These are phyloP conservation scores for Dryobota labecula DNA, from an alignment of 2,888 invertebrate species.

Conservation along the genomic window DNA sequence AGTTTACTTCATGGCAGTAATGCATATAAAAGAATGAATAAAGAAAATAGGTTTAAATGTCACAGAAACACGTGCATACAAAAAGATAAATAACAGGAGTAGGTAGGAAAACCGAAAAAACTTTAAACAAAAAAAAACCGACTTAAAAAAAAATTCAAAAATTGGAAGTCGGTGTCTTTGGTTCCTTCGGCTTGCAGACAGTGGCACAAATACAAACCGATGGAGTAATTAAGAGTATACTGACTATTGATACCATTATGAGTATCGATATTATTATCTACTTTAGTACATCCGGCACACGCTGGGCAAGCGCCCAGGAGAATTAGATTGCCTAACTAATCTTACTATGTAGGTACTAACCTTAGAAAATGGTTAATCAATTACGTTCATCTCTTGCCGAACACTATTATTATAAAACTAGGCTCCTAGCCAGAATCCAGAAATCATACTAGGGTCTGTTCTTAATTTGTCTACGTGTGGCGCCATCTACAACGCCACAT, in stretches of 20 bases:
- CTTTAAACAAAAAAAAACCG: too few species aligned
- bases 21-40: too few species aligned
- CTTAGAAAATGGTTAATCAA: conserved; percentile 32
- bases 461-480: not conserved
- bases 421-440: conserved; percentile 13
- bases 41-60: too few species aligned
- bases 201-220: not conserved
- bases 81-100: too few species aligned
- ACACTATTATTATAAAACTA: conserved; percentile 16
- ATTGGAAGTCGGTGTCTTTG: too few species aligned
- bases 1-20: too few species aligned
- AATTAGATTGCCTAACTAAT: conserved; percentile 15
- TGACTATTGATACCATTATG: not conserved
- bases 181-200: too few species aligned
- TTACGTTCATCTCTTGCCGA: conserved; percentile 15
- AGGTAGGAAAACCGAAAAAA: too few species aligned
- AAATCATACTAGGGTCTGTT: not conserved
- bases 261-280: not conserved
- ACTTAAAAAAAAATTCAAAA: too few species aligned
- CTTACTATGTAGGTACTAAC: not conserved
- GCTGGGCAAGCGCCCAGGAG: not conserved
- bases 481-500: too few species aligned
- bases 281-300: not conserved
- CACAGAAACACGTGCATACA: too few species aligned
- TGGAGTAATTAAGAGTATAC: not conserved